These are phyloP conservation scores for Chouioia cunea DNA, from an alignment of 2,888 invertebrate genomes.

Conservation along the genomic window DNA sequence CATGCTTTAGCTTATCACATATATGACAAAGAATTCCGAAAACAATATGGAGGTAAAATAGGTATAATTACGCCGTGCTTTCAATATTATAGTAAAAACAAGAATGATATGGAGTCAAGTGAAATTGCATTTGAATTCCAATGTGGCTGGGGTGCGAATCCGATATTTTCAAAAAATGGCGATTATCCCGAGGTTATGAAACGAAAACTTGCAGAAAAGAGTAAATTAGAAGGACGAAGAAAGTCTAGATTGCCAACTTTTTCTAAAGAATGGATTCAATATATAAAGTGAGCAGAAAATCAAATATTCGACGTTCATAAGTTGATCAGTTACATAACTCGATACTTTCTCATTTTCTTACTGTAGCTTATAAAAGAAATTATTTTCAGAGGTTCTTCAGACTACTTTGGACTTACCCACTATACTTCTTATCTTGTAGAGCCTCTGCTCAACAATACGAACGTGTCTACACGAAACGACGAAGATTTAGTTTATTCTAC, in stretches of 20 bases:
- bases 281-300: conserved; percentile 68
- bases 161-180: conserved; percentile 69
- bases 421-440: conserved; percentile 74
- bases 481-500: not conserved
- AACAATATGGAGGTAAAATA: conserved; percentile 71
- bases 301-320: not conserved
- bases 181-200: conserved; percentile 72
- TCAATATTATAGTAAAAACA: conserved; percentile 48
- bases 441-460: not conserved
- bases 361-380: not conserved
- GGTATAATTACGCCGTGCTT: conserved; percentile 46
- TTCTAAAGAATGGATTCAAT: conserved; percentile 71
- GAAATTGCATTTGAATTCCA: conserved; percentile 62
- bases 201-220: conserved; percentile 65
- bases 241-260: conserved; percentile 70
- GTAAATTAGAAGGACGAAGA: conserved; percentile 66
- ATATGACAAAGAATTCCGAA: conserved; percentile 73
- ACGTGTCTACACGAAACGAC: not conserved
- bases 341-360: not conserved
- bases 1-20: conserved; percentile 79
- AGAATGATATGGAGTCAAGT: conserved; percentile 44
- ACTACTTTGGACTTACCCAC: conserved; percentile 82
- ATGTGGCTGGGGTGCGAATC: conserved; percentile 70
- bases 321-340: not conserved
- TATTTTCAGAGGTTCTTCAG: conserved; percentile 71